These are phyloP conservation scores for Trissolcus brochymenae DNA, from an alignment of 2,888 invertebrate species.

Conservation along the genomic window DNA sequence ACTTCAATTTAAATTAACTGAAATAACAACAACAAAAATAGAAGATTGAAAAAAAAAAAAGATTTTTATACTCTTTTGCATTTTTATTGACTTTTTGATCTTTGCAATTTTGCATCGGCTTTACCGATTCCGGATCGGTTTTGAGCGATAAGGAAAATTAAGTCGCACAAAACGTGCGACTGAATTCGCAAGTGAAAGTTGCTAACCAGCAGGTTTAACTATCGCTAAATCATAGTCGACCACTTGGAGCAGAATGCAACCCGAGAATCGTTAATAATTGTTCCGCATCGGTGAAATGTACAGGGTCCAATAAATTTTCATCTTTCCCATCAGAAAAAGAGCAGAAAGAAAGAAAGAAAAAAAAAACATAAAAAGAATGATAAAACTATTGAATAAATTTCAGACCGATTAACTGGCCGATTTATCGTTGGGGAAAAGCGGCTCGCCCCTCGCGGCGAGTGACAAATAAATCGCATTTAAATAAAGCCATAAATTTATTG, in stretches of 20 bases:
- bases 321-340: background rate
- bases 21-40: no score
- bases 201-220: slow-evolving; percentile 49
- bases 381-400: no score
- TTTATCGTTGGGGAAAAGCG: slow-evolving; percentile 18
- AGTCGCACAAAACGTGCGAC: slow-evolving; percentile 17
- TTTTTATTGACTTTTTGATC: no score
- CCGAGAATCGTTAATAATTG: slow-evolving; percentile 39
- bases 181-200: slow-evolving; percentile 46
- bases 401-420: slow-evolving; percentile 13
- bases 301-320: slow-evolving; percentile 26
- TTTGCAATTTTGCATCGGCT: no score
- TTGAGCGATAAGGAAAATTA: slow-evolving; percentile 13
- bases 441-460: background rate
- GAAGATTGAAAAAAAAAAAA: no score
- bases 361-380: background rate
- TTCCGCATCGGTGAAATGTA: slow-evolving; percentile 4
- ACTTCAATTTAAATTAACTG: no score
- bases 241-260: slow-evolving; percentile 33
- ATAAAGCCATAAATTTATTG: slow-evolving; percentile 16
- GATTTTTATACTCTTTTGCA: no score
- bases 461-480: slow-evolving; percentile 37
- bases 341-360: background rate
- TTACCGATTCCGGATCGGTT: no score
- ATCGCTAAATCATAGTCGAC: slow-evolving; percentile 50